Evolutionary conservation across 2,888 invertebrate species (phyloP).

Genomic region (Microchrysa polita): DNA sequence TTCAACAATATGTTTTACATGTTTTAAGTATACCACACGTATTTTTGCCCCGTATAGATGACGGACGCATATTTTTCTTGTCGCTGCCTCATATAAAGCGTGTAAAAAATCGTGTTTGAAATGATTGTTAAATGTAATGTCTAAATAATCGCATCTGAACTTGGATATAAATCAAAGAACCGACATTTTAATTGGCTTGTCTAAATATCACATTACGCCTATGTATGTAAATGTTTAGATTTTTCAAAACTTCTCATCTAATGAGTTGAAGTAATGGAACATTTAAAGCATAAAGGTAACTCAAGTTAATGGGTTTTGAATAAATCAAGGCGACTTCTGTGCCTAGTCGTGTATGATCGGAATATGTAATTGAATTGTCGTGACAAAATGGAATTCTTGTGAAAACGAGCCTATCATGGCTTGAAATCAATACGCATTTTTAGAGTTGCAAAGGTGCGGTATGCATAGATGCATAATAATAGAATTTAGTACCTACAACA

Average conservation of each 20-base stretch:
- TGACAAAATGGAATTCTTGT: slow-evolving; percentile 28
- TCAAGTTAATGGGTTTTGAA: too few species aligned
- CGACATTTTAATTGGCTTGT: slow-evolving; percentile 15
- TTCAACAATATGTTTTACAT: background rate
- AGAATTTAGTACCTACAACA: too few species aligned
- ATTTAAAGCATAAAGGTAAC: too few species aligned
- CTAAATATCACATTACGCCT: background rate
- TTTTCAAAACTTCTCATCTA: background rate
- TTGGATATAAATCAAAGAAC: slow-evolving; percentile 24
- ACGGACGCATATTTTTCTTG: background rate
- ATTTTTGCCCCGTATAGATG: background rate
- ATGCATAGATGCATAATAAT: too few species aligned
- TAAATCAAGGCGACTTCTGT: slow-evolving; percentile 2
- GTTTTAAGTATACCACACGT: too few species aligned
- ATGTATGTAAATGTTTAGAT: background rate
- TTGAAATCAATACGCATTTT: too few species aligned
- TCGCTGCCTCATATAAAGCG: background rate
- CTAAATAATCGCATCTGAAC: slow-evolving; percentile 30
- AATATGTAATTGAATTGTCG: slow-evolving; percentile 40
- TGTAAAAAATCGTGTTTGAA: slow-evolving; percentile 26
- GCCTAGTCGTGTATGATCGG: slow-evolving; percentile 19
- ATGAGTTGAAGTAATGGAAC: too few species aligned
- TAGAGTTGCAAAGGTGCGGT: too few species aligned
- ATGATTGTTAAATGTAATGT: slow-evolving; percentile 22
- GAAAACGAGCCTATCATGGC: background rate